Evolutionary conservation across 30 jellyfish, hydroid and myxozoan species (phyloP).

Genomic region (Nemopilema nomurai): DNA sequence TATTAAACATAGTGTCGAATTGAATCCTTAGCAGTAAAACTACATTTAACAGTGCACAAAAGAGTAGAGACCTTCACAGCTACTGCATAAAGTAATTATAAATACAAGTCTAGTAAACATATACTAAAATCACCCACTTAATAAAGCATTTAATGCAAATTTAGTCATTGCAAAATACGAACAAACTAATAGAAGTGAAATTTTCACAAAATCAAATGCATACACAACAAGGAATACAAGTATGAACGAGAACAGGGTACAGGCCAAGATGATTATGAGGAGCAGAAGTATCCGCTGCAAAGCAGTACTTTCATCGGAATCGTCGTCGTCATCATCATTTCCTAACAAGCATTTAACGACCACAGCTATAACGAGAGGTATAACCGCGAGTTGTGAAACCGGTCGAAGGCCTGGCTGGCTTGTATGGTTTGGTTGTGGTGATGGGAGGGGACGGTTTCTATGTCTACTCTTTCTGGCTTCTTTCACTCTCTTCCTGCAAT

Average conservation of each 20-base stretch:
- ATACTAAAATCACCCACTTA: neutral
- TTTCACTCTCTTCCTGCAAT: conserved; percentile 73
- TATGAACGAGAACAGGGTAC: conserved; percentile 52
- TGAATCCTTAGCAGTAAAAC: too few species aligned
- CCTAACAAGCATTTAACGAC: conserved; percentile 51
- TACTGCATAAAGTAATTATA: too few species aligned
- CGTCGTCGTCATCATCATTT: conserved; percentile 43
- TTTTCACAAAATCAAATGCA: conserved; percentile 84
- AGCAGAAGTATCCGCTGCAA: conserved; percentile 43
- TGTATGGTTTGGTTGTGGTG: conserved; percentile 63
- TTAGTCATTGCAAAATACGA: conserved; percentile 73
- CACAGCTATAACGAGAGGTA: conserved; percentile 62
- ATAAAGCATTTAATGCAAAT: conserved; percentile 15
- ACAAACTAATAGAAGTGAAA: conserved; percentile 64
- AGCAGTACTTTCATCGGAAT: conserved; percentile 31
- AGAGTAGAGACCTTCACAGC: too few species aligned
- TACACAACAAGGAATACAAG: conserved; percentile 46
- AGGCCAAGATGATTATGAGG: conserved; percentile 35
- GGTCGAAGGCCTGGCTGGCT: conserved; percentile 4
- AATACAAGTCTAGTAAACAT: too few species aligned
- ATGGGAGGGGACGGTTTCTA: conserved; percentile 79
- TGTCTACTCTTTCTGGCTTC: conserved; percentile 57
- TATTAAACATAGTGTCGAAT: too few species aligned
- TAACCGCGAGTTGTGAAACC: conserved; percentile 45
- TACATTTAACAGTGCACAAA: too few species aligned